Conservation (phyloP, 2,113 vertebrate genomes). For the zebrafish (Danio rerio) region DNA sequence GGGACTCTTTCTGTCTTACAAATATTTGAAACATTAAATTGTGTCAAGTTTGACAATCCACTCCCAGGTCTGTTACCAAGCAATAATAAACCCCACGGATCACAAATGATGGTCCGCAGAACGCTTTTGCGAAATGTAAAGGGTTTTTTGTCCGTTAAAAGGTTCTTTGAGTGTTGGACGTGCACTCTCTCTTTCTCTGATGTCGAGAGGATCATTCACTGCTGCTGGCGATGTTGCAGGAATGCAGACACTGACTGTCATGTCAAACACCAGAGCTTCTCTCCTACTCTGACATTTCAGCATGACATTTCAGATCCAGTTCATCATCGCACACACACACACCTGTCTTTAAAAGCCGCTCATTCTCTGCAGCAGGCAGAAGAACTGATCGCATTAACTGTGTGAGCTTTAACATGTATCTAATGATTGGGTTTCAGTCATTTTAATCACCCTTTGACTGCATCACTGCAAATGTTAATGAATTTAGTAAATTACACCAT, state of each 20-base stretch:
- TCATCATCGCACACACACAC: constrained; percentile 11
- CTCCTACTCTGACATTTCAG: constrained; percentile 58
- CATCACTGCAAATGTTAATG: not conserved
- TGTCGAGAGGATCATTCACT: constrained; percentile 49
- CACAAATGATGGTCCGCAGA: no score
- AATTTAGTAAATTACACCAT: no score
- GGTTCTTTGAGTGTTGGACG: no score
- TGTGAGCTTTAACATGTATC: not conserved
- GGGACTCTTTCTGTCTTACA: no score
- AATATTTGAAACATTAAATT: no score
- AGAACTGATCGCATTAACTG: constrained; percentile 22
- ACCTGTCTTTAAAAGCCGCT: constrained; percentile 13
- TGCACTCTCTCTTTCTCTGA: not conserved
- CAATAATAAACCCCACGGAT: no score
- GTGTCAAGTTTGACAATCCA: no score
- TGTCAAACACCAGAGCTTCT: constrained; percentile 54
- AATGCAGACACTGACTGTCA: constrained; percentile 54
- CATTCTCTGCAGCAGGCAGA: not conserved
- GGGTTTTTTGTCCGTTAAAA: no score
- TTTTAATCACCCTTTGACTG: not conserved
- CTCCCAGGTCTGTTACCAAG: no score
- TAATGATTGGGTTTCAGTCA: not conserved
- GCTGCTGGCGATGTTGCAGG: constrained; percentile 51
- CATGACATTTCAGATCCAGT: constrained; percentile 58
- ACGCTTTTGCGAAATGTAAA: no score